A percentile compares a stretch with the other conserved stretches of the same genome.
Conservation (phyloP, 2,113 vertebrate species). For the Chaenogobius annularis region DNA sequence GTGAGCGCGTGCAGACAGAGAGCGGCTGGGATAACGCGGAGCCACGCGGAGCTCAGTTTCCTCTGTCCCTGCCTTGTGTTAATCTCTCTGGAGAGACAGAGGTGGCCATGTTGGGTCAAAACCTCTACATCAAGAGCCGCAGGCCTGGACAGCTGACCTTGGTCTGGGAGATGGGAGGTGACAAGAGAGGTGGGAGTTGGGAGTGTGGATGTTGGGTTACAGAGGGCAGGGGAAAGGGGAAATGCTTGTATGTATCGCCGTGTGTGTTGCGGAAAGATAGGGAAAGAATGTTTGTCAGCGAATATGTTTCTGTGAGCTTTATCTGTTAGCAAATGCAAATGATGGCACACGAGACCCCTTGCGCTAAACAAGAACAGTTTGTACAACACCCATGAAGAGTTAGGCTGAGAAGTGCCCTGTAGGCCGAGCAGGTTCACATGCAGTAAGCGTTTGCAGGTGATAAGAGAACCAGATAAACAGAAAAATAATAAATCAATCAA, state of each 20-base stretch:
- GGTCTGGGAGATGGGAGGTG: slow-evolving; percentile 78
- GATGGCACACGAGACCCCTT: slow-evolving; percentile 58
- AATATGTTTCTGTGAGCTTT: slow-evolving; percentile 49
- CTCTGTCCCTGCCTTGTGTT: slow-evolving; percentile 73
- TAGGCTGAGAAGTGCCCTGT: slow-evolving; percentile 68
- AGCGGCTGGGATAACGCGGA: slow-evolving; percentile 64
- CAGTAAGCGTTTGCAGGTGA: slow-evolving; percentile 67
- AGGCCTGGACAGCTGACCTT: slow-evolving; percentile 78
- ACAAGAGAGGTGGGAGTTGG: slow-evolving; percentile 75
- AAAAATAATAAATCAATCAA: too few species aligned
- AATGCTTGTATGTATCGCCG: slow-evolving; percentile 45
- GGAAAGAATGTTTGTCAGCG: slow-evolving; percentile 54
- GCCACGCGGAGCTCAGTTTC: slow-evolving; percentile 59
- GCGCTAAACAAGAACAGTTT: slow-evolving; percentile 55
- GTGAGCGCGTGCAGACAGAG: slow-evolving; percentile 60
- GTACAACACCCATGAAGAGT: slow-evolving; percentile 50
- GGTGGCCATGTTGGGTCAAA: slow-evolving; percentile 77
- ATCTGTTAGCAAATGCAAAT: slow-evolving; percentile 64
- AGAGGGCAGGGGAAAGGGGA: slow-evolving; percentile 70
- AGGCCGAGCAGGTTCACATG: slow-evolving; percentile 74
- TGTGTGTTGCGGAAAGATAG: slow-evolving; percentile 61
- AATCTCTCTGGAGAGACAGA: slow-evolving; percentile 76
- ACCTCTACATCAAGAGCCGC: slow-evolving; percentile 73
- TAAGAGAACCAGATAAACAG: not conserved
- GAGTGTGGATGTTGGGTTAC: slow-evolving; percentile 69